Percentiles rank a stretch among this genome's conserved stretches.
These are phyloP conservation scores for Melitaea athalia DNA, from an alignment of 2,888 invertebrate species.

Conservation along the genomic window DNA sequence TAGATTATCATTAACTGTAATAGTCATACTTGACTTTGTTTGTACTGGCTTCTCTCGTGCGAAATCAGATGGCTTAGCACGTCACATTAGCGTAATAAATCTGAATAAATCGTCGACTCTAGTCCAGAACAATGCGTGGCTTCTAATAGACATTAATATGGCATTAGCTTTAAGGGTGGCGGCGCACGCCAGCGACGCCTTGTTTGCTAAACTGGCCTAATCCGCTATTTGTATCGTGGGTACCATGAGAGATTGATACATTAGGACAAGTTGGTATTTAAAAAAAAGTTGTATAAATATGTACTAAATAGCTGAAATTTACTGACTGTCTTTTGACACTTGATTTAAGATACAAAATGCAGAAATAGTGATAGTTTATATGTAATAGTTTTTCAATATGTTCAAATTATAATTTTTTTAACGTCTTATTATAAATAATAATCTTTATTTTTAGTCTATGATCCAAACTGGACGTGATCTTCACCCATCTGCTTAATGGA, in stretches of 20 bases:
- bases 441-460: too few species aligned
- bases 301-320: too few species aligned
- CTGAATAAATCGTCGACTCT: slow-evolving; percentile 68
- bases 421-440: too few species aligned
- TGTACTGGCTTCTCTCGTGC: slow-evolving; percentile 57
- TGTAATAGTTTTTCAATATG: too few species aligned
- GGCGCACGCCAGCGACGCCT: slow-evolving; percentile 77
- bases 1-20: slow-evolving; percentile 19
- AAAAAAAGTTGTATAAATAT: not conserved
- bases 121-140: slow-evolving; percentile 64
- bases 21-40: slow-evolving; percentile 49
- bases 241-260: slow-evolving; percentile 41
- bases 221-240: slow-evolving; percentile 76
- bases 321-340: too few species aligned
- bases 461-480: too few species aligned
- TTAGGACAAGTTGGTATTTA: slow-evolving; percentile 25
- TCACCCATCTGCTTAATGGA: too few species aligned
- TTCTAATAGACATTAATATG: slow-evolving; percentile 80
- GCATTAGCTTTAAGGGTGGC: slow-evolving; percentile 74
- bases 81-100: slow-evolving; percentile 68
- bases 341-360: too few species aligned
- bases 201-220: slow-evolving; percentile 83
- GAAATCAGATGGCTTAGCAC: slow-evolving; percentile 66
- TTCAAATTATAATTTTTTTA: too few species aligned
- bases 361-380: too few species aligned